Base-by-base conservation (phyloP, 2,888 invertebrate species). In the Clitarchus hookeri region DNA sequence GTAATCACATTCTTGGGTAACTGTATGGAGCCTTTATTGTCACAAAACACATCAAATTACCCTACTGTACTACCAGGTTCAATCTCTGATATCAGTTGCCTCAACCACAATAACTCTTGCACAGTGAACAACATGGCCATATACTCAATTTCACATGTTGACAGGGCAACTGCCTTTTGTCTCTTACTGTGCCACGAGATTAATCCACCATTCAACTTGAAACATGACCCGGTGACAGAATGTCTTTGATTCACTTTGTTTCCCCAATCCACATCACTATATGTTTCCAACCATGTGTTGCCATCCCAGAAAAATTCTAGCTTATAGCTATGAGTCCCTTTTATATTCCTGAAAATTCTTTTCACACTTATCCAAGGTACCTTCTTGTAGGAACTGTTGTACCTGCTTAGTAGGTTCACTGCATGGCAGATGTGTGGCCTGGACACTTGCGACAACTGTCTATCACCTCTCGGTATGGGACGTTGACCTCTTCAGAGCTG, bases 131-230 rank as follows among this genome's bases (percentile, higher is more conserved):
- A 65, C 65, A 23, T 19, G 16, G 65, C 65, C 65, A 65, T 65
- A 8, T 65, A 65, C 16, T 65, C 65, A 65, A 23, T 23, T 19
- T 65, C 65, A 65, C 65, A 65, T 8, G 65, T 65, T 65, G 65
- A 65, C 65, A 23, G n/a, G 11, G 65, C 65, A 19, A 65, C 65
- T 16, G 65, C 16, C 16, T 23, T 65, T 23, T 65, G n/a, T 23
- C 65, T 65, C n/a, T 65, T 65, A 19, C 65, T 65, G 65, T 65
- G 65, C 65, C 65, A 65, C 65, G 23, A 65, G 65, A 65, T 65
- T 19, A 65, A n/a, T 3, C 23, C 23, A n/a, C 65, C 65, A 65
- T 19, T 65, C 0, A 65, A 23, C 16, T 65, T 65, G 65, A 65
- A 65, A 23, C 65, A 65, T 65, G 65, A 65, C 65, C 65, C 65